These are phyloP conservation scores for Musca domestica DNA, from an alignment of 1,140 invertebrate species.

Conservation along the genomic window DNA sequence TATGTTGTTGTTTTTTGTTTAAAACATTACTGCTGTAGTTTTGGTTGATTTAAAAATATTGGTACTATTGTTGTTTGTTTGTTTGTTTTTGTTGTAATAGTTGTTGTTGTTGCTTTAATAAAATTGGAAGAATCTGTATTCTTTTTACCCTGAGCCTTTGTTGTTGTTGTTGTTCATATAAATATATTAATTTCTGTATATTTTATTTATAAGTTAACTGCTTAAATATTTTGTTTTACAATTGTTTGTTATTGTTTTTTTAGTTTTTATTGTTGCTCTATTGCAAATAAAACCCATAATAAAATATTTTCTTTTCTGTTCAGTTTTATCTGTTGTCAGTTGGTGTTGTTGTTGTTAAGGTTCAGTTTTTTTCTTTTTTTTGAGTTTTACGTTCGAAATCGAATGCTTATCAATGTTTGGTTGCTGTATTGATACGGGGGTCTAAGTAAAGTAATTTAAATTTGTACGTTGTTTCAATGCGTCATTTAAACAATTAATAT, in stretches of 20 bases:
- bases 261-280: constrained; percentile 26
- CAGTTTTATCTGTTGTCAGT: constrained; percentile 9
- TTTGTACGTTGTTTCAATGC: constrained; percentile 16
- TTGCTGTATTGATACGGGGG: neutral
- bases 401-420: constrained; percentile 25
- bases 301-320: constrained; percentile 17
- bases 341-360: constrained; percentile 19
- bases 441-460: constrained; percentile 15
- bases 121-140: constrained; percentile 29
- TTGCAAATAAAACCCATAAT: constrained; percentile 38
- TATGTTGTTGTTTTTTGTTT: constrained; percentile 4
- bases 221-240: constrained; percentile 16
- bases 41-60: constrained; percentile 21
- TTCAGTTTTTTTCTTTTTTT: constrained; percentile 49
- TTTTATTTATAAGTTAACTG: constrained; percentile 14
- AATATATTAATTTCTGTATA: constrained; percentile 18
- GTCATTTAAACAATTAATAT: neutral
- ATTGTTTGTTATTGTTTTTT: constrained; percentile 20
- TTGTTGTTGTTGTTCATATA: constrained; percentile 26
- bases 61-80: constrained; percentile 22
- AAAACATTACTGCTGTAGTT: constrained; percentile 10
- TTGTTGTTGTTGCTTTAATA: constrained; percentile 20
- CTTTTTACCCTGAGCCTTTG: constrained; percentile 28
- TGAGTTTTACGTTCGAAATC: constrained; percentile 48
- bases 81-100: constrained; percentile 18